Conservation (phyloP, 2,797 vertebrate genomes). For the Moxostoma hubbsi region DNA sequence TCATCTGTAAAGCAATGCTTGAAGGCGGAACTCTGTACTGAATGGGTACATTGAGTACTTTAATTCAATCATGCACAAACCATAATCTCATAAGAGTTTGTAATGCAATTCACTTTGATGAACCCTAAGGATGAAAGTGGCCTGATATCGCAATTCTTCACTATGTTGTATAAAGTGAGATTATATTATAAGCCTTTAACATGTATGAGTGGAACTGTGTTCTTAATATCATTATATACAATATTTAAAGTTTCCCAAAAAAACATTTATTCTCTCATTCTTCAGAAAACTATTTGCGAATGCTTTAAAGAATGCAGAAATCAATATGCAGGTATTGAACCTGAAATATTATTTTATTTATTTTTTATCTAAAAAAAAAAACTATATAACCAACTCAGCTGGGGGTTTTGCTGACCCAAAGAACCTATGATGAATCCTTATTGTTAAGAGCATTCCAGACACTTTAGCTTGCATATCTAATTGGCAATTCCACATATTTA, state of each 20-base stretch:
- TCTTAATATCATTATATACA: neutral
- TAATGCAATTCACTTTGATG: constrained; percentile 2
- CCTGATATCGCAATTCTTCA: neutral
- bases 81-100: constrained; percentile 8
- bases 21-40: constrained; percentile 15
- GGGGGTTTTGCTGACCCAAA: too few species aligned
- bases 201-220: neutral
- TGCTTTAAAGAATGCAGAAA: too few species aligned
- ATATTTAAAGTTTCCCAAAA: too few species aligned
- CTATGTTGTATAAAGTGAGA: neutral
- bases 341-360: too few species aligned
- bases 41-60: neutral
- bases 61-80: constrained; percentile 17
- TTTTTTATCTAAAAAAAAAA: too few species aligned
- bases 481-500: too few species aligned
- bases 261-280: neutral
- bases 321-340: too few species aligned
- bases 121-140: constrained; percentile 9
- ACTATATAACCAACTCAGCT: too few species aligned
- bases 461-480: too few species aligned
- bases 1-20: constrained; percentile 1
- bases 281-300: neutral
- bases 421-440: too few species aligned
- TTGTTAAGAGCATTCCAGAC: too few species aligned
- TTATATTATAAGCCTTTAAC: constrained; percentile 2